Evolutionary conservation across 1,140 invertebrate species (phyloP), one percentile per base, ranked within the genome.

Genomic region (Procambarus virginalis): DNA sequence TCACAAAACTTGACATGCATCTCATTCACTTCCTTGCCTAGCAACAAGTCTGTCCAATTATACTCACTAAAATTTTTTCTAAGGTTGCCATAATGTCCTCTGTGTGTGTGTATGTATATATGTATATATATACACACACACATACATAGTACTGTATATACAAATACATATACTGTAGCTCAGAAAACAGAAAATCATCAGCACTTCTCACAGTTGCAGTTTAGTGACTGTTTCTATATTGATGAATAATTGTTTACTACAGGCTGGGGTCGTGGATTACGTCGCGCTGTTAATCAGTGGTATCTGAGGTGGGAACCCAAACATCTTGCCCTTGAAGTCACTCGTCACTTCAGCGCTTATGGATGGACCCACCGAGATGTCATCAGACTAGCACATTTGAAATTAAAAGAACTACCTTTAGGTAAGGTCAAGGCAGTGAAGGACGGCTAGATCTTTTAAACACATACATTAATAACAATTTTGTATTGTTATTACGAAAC

Each of bases 281-380:
- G 86, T 17, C 82, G 85, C 49, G 89, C 91, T n/a, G 84, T 92
- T 14, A 76, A 80, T 10, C 60, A 84, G 45, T 92, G 91, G 91
- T 92, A 92, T 68, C 78, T 84, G 51, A 70, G 80, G 20, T 91
- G 89, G 91, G 85, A 90, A 45, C 91, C 91, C 4, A 73, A 80
- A n/a, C 85, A 70, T n/a, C 86, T 92, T 49, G 89, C 90, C 14
- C 83, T 92, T 46, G 91, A 92, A 68, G 85, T 92, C 55, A 91
- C 89, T 34, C 85, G 90, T 46, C 80, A 88, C 75, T 82, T 84
- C 60, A 88, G 86, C 79, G 89, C 89, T 49, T 83, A 91, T 49
- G 84, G 84, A 10, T 92, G 91, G 91, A 88, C 91, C 12, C 91
- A 92, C 75, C 82, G 86, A n/a, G 91, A 92, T 77, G 89, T 92